phyloP scores from a whole-genome alignment of 2,888 invertebrate species.

The Vesta saturnalis region DNA sequence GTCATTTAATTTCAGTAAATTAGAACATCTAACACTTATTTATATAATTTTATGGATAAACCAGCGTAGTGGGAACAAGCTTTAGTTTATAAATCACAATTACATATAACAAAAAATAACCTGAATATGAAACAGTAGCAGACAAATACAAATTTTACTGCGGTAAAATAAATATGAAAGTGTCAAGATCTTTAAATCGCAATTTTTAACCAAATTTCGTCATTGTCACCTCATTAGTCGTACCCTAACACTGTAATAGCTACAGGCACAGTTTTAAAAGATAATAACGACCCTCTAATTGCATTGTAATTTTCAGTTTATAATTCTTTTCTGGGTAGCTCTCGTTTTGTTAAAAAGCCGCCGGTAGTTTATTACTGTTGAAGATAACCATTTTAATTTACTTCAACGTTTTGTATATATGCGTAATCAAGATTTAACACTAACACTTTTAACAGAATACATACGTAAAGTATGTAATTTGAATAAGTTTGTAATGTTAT shows the following conservation, averaged over 20 bases:
- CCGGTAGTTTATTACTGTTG: neutral
- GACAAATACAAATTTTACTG: too few species aligned
- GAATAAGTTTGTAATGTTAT: neutral
- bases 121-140: too few species aligned
- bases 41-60: too few species aligned
- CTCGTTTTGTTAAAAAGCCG: neutral
- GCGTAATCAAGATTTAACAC: neutral
- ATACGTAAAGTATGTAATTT: neutral
- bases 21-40: too few species aligned
- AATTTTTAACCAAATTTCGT: constrained; percentile 34
- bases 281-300: constrained; percentile 39
- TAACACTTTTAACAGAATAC: too few species aligned
- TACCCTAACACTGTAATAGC: constrained; percentile 28
- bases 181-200: constrained; percentile 25
- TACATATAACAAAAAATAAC: too few species aligned
- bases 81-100: too few species aligned
- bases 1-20: too few species aligned
- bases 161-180: neutral
- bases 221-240: constrained; percentile 36
- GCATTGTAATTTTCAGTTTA: constrained; percentile 28
- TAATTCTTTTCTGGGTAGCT: constrained; percentile 28
- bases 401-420: neutral
- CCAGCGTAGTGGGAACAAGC: too few species aligned
- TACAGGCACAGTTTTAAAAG: constrained; percentile 31
- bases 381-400: neutral